These are phyloP conservation scores for Schizothorax lantsangensis DNA, from an alignment of 2,797 vertebrate genomes.

Conservation along the genomic window DNA sequence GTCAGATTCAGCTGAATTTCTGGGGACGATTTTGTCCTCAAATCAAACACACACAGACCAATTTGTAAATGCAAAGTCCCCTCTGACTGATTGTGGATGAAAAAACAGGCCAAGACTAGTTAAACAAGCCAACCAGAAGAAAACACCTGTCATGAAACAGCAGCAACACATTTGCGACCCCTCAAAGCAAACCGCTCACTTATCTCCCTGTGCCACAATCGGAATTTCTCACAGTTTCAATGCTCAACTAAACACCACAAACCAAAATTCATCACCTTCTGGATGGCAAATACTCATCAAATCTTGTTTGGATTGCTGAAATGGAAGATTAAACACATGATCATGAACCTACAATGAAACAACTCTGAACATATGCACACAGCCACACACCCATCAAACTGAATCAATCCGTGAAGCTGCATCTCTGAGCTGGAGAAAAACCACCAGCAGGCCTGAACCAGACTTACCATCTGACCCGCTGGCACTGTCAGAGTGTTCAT, in stretches of 20 bases:
- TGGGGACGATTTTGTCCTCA: too few species aligned
- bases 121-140: neutral
- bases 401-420: neutral
- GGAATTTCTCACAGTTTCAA: neutral
- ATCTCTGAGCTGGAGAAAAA: neutral
- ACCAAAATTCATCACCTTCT: neutral
- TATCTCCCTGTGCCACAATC: neutral
- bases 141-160: neutral
- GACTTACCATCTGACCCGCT: conserved; percentile 61
- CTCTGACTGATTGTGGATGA: neutral
- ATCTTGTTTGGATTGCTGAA: neutral
- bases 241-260: neutral
- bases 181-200: neutral
- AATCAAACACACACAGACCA: neutral
- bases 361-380: neutral
- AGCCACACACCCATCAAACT: neutral
- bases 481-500: conserved; percentile 55
- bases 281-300: neutral
- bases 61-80: neutral
- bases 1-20: neutral
- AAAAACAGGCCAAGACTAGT: neutral
- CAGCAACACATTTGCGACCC: neutral
- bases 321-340: neutral
- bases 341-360: neutral
- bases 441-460: neutral